Percentiles rank a stretch among this genome's conserved stretches.
These are phyloP conservation scores for Bombus waltoni DNA, from an alignment of 1,140 invertebrate genomes.

Conservation along the genomic window DNA sequence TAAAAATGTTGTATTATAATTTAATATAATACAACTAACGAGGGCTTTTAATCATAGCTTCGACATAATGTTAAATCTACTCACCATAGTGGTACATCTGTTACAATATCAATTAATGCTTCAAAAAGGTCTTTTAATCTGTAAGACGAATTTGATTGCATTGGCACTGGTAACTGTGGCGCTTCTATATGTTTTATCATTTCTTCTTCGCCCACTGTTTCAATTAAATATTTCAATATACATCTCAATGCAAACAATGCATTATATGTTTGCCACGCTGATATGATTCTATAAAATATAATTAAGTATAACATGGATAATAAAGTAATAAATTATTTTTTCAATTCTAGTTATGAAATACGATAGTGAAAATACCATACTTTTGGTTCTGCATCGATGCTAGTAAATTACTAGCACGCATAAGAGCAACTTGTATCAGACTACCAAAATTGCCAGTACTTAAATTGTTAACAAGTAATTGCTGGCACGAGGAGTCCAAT, in stretches of 20 bases:
- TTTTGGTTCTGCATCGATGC: slow-evolving; percentile 93
- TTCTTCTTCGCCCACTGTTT: slow-evolving; percentile 89
- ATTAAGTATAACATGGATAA: not conserved
- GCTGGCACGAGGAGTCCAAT: slow-evolving; percentile 88
- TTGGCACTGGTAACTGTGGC: slow-evolving; percentile 76
- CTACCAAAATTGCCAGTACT: slow-evolving; percentile 94
- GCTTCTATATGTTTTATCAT: slow-evolving; percentile 89
- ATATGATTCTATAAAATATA: slow-evolving; percentile 89
- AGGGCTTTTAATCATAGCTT: not conserved
- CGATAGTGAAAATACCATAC: slow-evolving; percentile 82
- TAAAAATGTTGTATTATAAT: not conserved
- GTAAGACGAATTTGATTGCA: slow-evolving; percentile 60
- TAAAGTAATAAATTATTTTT: not conserved
- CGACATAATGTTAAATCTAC: slow-evolving; percentile 48
- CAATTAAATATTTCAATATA: slow-evolving; percentile 94
- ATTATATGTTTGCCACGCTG: slow-evolving; percentile 98
- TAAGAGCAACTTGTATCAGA: slow-evolving; percentile 92
- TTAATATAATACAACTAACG: not conserved
- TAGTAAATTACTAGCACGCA: slow-evolving; percentile 90
- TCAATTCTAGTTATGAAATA: not conserved
- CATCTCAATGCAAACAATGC: slow-evolving; percentile 95
- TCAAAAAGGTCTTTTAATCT: slow-evolving; percentile 86
- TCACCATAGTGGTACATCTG: slow-evolving; percentile 89
- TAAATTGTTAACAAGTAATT: slow-evolving; percentile 90
- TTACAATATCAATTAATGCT: slow-evolving; percentile 88